A percentile compares a stretch with the other conserved stretches of the same genome.
phyloP scores from a whole-genome alignment of 2,888 invertebrate species.

The Leptinotarsa peninsularis region DNA sequence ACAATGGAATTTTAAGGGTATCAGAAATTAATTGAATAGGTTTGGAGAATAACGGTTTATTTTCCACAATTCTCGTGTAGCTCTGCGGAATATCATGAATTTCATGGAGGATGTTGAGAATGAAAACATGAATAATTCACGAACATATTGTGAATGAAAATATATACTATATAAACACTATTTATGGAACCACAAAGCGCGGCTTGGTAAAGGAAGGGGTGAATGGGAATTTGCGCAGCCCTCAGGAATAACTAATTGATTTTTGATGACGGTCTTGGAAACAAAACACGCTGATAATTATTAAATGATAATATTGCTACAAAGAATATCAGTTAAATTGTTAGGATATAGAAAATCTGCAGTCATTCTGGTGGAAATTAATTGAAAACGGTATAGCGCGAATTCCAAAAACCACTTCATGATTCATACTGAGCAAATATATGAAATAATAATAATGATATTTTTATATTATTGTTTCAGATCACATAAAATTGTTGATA shows the following conservation, averaged over 20 bases:
- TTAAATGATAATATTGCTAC: too few relatives aligned
- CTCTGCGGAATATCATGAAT: background rate
- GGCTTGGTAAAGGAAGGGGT: background rate
- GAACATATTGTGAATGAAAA: background rate
- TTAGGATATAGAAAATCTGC: too few relatives aligned
- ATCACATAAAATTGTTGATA: too few relatives aligned
- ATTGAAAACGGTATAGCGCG: too few relatives aligned
- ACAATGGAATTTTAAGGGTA: constrained; percentile 30
- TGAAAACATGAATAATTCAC: background rate
- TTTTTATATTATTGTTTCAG: too few relatives aligned
- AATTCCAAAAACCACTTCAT: too few relatives aligned
- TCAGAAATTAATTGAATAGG: constrained; percentile 23
- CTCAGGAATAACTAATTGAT: background rate
- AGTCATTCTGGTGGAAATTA: too few relatives aligned
- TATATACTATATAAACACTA: constrained; percentile 1
- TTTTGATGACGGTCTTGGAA: too few relatives aligned
- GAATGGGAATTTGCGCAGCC: background rate
- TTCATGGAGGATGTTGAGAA: background rate
- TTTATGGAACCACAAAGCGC: background rate
- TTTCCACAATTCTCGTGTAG: background rate
- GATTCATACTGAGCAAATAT: too few relatives aligned
- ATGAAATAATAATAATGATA: too few relatives aligned
- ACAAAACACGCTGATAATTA: too few relatives aligned
- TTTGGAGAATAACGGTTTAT: constrained; percentile 18
- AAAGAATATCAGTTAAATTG: too few relatives aligned